Base-by-base conservation (phyloP, 1,140 invertebrate genomes). In the Magallana gigas region DNA sequence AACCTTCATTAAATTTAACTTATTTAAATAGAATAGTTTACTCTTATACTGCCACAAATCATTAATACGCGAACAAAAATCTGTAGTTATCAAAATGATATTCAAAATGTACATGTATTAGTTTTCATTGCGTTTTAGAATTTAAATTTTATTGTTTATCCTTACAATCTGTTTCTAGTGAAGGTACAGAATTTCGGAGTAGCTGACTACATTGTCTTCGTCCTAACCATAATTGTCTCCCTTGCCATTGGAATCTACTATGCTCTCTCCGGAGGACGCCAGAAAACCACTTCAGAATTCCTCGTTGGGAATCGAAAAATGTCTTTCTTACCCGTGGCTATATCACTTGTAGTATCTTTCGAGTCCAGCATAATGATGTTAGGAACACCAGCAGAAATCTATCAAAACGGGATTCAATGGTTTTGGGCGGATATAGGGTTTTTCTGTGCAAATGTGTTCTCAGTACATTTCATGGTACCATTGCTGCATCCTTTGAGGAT, bases 281-380 rank as follows among this genome's bases (percentile, higher is more conserved):
- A 99, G 94, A 97, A 96, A 95, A 98, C 97, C 7, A 96, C 96
- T 57, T 96, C 96, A 85, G 97, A 98, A 91, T 97, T 97, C 92
- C 94, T 97, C 8, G 94, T 97, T 6, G 97, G 97, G 0, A 97
- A 97, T 91, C 95, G 96, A 88, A 97, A 96, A 59, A 97, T 98
- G 97, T 95, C 96, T 4, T 95, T 97, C 5, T 18, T 98, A 2
- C 93, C 93, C 1, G 91, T 92, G 2, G 89, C 93, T 0, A 90
- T 94, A 60, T 93, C 92, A 57, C 80, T 93, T 59, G 86, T 94
- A 81, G 91, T 91, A 2, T 90, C 90, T 4, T 91, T 90, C 71
- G 90, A 91, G 84, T 92, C 91, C 16, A 91, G 91, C 57, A 91
- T 92, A 9, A 89, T 92, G 90, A 91, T 92, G 85, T 84, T 92